Base-by-base conservation (phyloP, 1,140 invertebrate species). In the Bombus breviceps region DNA sequence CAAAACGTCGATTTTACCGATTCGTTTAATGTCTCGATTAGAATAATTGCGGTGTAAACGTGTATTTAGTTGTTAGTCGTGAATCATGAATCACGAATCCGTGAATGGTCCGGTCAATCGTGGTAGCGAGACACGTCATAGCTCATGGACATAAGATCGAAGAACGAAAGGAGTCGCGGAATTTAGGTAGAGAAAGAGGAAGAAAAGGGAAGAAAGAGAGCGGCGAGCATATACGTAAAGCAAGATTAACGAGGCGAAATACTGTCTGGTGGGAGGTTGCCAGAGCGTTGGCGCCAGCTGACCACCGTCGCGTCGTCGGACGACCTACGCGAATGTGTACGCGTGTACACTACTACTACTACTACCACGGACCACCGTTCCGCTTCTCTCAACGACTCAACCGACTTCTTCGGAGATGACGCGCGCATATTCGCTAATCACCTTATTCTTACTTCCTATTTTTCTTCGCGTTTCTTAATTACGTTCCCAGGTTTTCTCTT, bases 241-340 rank as follows among this genome's bases (percentile, higher is more conserved):
- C 86, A 92, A 91, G 91, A 92, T 92, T 92, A 92, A 93, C 92
- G 92, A 93, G 91, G 91, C 86, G 86, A 91, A 89, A 87, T 90
- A 85, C 85, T 39, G 76, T 91, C 86, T 84, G 86, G 90, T 90
- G 86, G 90, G 85, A 91, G 88, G 90, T 71, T 90, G 86, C 73
- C 86, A 88, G 87, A 84, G 72, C 81, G 88, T 85, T 92, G 91
- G 91, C 91, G 91, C 91, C 91, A 92, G 90, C 90, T 92, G 91
- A 92, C 91, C 90, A 83, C n/a, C 81, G 43, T 66, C 64, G 82
- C 68, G 73, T 69, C 85, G 62, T 69, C 85, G 62, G 47, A 74
- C 72, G 80, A 68, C 71, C 72, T 75, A 81, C 57, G 69, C 57
- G 62, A 59, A 81, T 43, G 62, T 71, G 25, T 69, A 47, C 59